Conservation (phyloP, 2,888 invertebrate genomes). For the Tricholauxania praeusta region DNA sequence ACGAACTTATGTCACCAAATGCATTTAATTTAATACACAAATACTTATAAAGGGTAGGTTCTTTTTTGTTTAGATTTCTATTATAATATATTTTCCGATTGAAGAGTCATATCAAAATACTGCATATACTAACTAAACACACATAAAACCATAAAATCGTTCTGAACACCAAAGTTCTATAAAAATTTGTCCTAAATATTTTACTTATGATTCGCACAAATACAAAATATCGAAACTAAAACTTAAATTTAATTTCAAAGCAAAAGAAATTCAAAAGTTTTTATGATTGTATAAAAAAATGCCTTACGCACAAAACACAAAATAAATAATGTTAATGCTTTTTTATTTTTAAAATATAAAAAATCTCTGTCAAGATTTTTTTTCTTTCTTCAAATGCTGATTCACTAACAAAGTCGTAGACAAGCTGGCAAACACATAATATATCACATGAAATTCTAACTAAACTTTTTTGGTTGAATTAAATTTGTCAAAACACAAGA, state of each 20-base stretch:
- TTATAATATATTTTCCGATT: too few species aligned
- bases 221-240: background rate
- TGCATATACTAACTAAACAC: too few species aligned
- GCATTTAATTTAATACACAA: too few species aligned
- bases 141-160: too few species aligned
- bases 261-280: background rate
- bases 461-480: too few species aligned
- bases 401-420: conserved; percentile 6
- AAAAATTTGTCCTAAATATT: conserved; percentile 1
- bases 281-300: background rate
- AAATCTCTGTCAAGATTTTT: background rate
- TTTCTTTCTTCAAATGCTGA: background rate
- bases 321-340: background rate
- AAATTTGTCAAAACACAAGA: too few species aligned
- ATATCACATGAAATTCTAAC: too few species aligned
- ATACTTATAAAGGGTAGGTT: too few species aligned
- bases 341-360: background rate
- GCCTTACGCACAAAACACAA: background rate
- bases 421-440: background rate
- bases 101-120: too few species aligned
- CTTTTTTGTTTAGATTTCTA: too few species aligned
- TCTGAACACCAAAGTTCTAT: background rate
- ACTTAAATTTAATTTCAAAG: background rate
- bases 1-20: too few species aligned
- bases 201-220: background rate